These are phyloP conservation scores for Pithys albifrons DNA, from an alignment of 2,113 vertebrate species.

Conservation along the genomic window DNA sequence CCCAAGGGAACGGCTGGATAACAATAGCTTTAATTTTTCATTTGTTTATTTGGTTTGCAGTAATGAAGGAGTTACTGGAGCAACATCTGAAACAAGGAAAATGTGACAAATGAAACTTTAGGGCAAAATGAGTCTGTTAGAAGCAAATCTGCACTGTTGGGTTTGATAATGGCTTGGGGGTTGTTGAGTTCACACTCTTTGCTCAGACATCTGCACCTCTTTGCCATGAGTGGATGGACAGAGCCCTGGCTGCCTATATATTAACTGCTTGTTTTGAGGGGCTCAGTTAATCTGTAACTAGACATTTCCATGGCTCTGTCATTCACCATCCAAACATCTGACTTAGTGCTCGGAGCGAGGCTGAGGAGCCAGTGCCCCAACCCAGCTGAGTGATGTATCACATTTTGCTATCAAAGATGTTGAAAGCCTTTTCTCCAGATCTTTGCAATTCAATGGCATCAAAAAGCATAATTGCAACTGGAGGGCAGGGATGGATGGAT, in stretches of 20 bases:
- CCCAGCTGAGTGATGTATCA: not conserved
- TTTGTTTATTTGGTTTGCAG: constrained; percentile 77
- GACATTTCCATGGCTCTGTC: not conserved
- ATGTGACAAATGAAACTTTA: not conserved
- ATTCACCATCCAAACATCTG: not conserved
- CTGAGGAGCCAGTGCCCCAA: not conserved
- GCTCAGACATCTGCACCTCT: not conserved
- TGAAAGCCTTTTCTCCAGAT: not conserved
- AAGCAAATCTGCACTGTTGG: not conserved
- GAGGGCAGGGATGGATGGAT: not conserved
- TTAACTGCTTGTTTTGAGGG: not conserved
- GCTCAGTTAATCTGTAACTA: not conserved
- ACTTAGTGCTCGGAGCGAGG: not conserved
- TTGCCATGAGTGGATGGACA: not conserved
- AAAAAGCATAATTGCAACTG: not conserved
- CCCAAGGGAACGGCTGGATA: constrained; percentile 32
- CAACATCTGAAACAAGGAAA: constrained; percentile 56
- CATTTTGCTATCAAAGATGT: not conserved
- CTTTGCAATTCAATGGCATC: not conserved
- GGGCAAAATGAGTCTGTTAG: not conserved
- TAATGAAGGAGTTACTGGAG: constrained; percentile 43
- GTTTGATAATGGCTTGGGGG: not conserved
- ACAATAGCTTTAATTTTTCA: constrained; percentile 79
- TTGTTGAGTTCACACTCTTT: not conserved
- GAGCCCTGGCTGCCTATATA: not conserved